Evolutionary conservation across 2,888 invertebrate species (phyloP).

Genomic region (Chalcosyrphus nemorum): DNA sequence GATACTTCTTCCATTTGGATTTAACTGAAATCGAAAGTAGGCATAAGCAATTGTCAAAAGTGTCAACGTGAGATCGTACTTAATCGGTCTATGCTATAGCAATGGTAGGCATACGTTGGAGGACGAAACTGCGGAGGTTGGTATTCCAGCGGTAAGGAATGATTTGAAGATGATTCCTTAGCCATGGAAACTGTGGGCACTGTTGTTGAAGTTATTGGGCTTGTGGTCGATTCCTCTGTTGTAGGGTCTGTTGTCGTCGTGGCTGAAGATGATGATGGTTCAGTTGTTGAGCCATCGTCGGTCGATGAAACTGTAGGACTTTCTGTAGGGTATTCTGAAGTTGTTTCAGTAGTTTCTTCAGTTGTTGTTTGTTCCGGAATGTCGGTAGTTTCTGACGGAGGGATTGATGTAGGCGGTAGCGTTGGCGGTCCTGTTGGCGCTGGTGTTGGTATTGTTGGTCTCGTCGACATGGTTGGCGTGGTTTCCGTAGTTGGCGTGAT

Average conservation of each 20-base stretch:
- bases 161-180: too few species aligned
- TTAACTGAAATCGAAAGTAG: slow-evolving; percentile 28
- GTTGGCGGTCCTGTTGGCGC: neutral
- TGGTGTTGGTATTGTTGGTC: neutral
- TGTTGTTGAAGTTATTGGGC: neutral
- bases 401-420: slow-evolving; percentile 3
- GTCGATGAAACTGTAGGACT: neutral
- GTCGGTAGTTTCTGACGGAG: neutral
- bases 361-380: neutral
- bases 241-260: neutral
- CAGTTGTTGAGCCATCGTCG: neutral
- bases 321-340: neutral
- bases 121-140: neutral
- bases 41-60: neutral
- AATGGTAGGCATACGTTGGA: slow-evolving; percentile 33
- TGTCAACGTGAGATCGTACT: slow-evolving; percentile 22
- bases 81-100: slow-evolving; percentile 74
- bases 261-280: neutral
- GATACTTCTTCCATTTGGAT: slow-evolving; percentile 40
- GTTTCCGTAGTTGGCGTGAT: neutral
- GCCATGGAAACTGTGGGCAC: too few species aligned
- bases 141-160: too few species aligned
- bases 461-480: neutral
- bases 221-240: neutral
- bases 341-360: neutral